Conservation (phyloP, 1,140 invertebrate species). For the Phocides pigmalion region DNA sequence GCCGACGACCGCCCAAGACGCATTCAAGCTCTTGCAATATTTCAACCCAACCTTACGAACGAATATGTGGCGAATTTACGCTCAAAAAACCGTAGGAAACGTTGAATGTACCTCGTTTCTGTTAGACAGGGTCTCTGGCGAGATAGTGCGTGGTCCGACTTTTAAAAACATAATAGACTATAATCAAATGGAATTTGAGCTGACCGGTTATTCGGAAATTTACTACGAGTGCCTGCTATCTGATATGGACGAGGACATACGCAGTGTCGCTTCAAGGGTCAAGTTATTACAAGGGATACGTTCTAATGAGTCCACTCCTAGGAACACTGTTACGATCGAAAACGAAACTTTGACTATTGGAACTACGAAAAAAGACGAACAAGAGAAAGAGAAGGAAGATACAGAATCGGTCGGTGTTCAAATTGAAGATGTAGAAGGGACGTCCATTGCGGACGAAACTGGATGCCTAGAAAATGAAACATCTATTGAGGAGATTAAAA, state of each 20-base stretch:
- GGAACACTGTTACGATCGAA: slow-evolving; percentile 3
- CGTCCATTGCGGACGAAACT: background rate
- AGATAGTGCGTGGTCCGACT: slow-evolving; percentile 62
- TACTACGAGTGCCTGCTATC: slow-evolving; percentile 67
- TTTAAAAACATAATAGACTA: slow-evolving; percentile 76
- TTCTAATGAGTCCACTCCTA: slow-evolving; percentile 53
- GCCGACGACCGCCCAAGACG: slow-evolving; percentile 62
- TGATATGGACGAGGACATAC: slow-evolving; percentile 62
- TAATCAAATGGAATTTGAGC: slow-evolving; percentile 66
- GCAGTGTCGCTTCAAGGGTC: slow-evolving; percentile 64
- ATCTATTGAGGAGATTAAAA: slow-evolving; percentile 26
- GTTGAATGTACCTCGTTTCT: slow-evolving; percentile 61
- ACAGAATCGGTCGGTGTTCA: background rate
- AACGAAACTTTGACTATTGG: slow-evolving; percentile 21
- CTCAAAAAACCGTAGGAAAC: slow-evolving; percentile 51
- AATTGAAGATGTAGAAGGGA: slow-evolving; percentile 9
- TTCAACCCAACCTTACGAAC: slow-evolving; percentile 68
- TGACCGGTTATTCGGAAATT: slow-evolving; percentile 63
- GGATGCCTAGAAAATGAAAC: background rate
- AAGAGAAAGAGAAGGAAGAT: slow-evolving; percentile 24
- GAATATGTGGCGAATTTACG: slow-evolving; percentile 62
- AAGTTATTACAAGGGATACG: slow-evolving; percentile 64
- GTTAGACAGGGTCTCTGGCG: slow-evolving; percentile 64
- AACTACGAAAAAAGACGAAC: slow-evolving; percentile 17
- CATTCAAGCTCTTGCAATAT: slow-evolving; percentile 68